phyloP scores from a whole-genome alignment of 2,888 invertebrate species.

The Plutella xylostella region DNA sequence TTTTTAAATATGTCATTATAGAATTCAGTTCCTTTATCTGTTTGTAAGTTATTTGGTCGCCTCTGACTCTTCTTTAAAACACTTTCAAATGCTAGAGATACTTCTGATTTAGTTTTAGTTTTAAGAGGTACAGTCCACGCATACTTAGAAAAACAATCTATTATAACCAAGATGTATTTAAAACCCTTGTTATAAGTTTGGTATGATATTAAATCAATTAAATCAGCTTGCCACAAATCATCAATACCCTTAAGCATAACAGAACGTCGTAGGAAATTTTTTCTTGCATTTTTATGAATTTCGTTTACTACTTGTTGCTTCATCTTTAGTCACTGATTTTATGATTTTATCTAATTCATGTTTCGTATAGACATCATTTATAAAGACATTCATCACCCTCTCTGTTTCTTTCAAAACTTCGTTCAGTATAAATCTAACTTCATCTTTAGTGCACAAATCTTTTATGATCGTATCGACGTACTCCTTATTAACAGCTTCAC shows the following conservation, averaged over 20 bases:
- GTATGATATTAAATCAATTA: constrained; percentile 24
- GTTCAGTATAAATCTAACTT: not conserved
- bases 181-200: constrained; percentile 11
- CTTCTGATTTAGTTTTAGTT: constrained; percentile 11
- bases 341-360: not conserved
- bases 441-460: not conserved
- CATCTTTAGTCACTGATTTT: not conserved
- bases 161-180: constrained; percentile 22
- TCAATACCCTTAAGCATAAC: constrained; percentile 33
- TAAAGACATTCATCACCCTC: not conserved
- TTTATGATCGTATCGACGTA: not conserved
- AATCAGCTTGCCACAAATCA: constrained; percentile 47
- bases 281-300: too few species aligned
- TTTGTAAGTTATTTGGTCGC: constrained; percentile 15
- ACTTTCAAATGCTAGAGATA: not conserved
- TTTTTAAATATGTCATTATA: constrained; percentile 7
- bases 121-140: constrained; percentile 32
- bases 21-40: constrained; percentile 18
- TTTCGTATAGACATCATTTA: not conserved
- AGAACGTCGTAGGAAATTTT: too few species aligned
- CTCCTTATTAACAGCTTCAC: constrained; percentile 1
- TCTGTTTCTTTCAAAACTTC: not conserved
- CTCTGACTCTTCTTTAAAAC: constrained; percentile 2
- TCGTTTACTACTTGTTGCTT: constrained; percentile 1
- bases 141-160: constrained; percentile 39